Evolutionary conservation across 2,888 invertebrate species (phyloP).

Genomic region (Lithophane socia): DNA sequence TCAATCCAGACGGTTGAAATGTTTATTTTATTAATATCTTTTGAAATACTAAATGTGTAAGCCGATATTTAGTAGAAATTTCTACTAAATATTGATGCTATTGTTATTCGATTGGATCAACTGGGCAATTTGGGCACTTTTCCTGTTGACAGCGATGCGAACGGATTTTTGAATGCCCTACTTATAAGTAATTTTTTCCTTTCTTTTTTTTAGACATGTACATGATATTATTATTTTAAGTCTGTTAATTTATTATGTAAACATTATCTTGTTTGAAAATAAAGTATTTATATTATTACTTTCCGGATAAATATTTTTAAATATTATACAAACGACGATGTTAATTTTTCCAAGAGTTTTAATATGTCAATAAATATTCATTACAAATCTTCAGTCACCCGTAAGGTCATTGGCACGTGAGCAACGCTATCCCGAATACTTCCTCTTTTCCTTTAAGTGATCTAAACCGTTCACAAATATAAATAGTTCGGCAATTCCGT

Average conservation of each 20-base stretch:
- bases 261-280: not conserved
- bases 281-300: not conserved
- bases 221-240: not conserved
- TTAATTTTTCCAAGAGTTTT: slow-evolving; percentile 1
- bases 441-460: slow-evolving; percentile 64
- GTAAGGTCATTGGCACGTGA: slow-evolving; percentile 75
- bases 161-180: not conserved
- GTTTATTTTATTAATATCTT: too few species aligned
- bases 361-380: slow-evolving; percentile 24
- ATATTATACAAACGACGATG: not conserved
- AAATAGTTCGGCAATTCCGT: slow-evolving; percentile 58
- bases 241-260: not conserved
- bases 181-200: not conserved
- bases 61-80: too few species aligned
- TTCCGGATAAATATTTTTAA: not conserved
- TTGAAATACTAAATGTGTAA: too few species aligned
- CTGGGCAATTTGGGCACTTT: not conserved
- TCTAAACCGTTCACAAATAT: slow-evolving; percentile 60
- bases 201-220: not conserved
- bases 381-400: slow-evolving; percentile 46
- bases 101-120: too few species aligned
- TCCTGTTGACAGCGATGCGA: not conserved
- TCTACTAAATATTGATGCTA: too few species aligned
- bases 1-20: too few species aligned
- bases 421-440: slow-evolving; percentile 61